Evolutionary conservation across 1,140 invertebrate genomes (phyloP), one percentile per base, ranked within the genome.

Genomic region (Psix sp.): DNA sequence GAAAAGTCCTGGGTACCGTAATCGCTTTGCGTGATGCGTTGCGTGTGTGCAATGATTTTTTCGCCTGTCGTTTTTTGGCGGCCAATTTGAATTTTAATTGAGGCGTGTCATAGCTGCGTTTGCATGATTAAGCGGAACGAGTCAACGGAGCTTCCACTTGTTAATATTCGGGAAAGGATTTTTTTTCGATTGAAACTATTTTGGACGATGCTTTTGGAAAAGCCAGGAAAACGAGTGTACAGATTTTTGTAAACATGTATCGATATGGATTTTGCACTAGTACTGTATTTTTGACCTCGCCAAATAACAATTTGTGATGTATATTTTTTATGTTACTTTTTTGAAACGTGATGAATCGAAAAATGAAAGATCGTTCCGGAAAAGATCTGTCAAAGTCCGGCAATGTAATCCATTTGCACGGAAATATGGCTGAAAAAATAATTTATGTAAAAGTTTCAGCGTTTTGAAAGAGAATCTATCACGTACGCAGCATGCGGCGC

Each of bases 371-470:
- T 62, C 26, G 21, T 51, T 60, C 5, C 7, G 21, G 24, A 49
- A 49, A 21, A n/a, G 24, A 49, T 49, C 29, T 46, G 48, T 54
- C 49, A 38, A 36, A 36, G 33, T 38, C n/a, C n/a, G 24, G 16
- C 29, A 42, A 48, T 17, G 49, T 42, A 29, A 66, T 35, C 21
- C 49, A 54, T 56, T 39, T 48, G n/a, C 33, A 66, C 21, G 16
- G 38, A 65, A 45, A 39, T 42, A 43, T 29, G 6, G 39, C 16
- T 11, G 56, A 40, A 49, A 51, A 62, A 45, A 43, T 63, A 52
- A 65, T 65, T 45, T 65, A 54, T 54, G 60, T 54, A 65, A 54
- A 65, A 65, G 60, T 65, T 52, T 26, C 16, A 52, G 31, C 29
- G 48, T 60, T 52, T 52, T 38, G 48, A 52, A 45, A 63, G 48